These are phyloP conservation scores for Halocynthia aurantium DNA, from an alignment of 23 tunicate species.

Conservation along the genomic window DNA sequence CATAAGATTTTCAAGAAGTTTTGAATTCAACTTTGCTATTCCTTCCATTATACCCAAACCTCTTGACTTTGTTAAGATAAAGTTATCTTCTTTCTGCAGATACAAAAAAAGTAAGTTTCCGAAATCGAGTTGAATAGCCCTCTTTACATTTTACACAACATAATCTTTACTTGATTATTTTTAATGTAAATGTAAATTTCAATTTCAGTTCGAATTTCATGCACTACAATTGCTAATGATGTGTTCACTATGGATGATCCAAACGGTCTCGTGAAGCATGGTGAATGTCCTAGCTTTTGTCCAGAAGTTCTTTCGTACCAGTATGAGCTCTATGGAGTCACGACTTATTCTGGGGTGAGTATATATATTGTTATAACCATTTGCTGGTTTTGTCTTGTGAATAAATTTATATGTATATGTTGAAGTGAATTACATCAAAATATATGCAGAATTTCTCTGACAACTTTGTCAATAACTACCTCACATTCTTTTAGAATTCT, in stretches of 20 bases:
- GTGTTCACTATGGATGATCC: slow-evolving; percentile 3
- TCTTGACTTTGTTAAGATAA: too few relatives aligned
- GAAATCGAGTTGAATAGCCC: too few relatives aligned
- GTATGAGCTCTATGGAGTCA: slow-evolving; percentile 64
- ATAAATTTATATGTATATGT: too few relatives aligned
- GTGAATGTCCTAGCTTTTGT: slow-evolving; percentile 73
- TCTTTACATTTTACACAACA: too few relatives aligned
- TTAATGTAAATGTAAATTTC: background rate
- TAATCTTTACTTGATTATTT: background rate
- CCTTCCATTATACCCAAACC: too few relatives aligned
- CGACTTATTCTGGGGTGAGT: slow-evolving; percentile 74
- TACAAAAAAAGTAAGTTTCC: too few relatives aligned
- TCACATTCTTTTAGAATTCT: slow-evolving; percentile 40
- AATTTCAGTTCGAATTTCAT: slow-evolving; percentile 12
- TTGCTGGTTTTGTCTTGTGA: too few relatives aligned
- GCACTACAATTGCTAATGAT: slow-evolving; percentile 11
- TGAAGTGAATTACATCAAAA: background rate
- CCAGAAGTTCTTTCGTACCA: slow-evolving; percentile 29
- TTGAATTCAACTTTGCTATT: too few relatives aligned
- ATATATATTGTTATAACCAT: background rate
- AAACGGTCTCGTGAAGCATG: slow-evolving; percentile 30
- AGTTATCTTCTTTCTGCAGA: too few relatives aligned
- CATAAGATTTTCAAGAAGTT: too few relatives aligned
- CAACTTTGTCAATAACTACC: background rate
- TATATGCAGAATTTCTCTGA: background rate